These are phyloP conservation scores for Pristionchus exspectatus DNA, from an alignment of 2,888 invertebrate species.

Conservation along the genomic window DNA sequence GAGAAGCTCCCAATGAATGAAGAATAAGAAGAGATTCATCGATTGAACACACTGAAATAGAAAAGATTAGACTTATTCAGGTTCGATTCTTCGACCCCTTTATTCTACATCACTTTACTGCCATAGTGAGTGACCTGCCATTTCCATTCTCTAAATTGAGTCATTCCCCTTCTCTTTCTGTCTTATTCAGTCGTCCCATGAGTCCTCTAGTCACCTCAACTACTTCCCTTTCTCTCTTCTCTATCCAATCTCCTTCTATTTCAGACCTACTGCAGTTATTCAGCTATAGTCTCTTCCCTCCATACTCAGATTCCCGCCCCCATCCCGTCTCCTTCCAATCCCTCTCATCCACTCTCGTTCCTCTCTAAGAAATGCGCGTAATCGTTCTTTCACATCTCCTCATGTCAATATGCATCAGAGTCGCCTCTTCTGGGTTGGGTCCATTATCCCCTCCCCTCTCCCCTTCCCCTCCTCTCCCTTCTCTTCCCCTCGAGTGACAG, in stretches of 20 bases:
- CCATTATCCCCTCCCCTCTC: slow-evolving; percentile 20
- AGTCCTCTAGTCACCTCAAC: slow-evolving; percentile 13
- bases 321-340: neutral
- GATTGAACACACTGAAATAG: slow-evolving; percentile 55
- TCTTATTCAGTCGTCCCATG: neutral
- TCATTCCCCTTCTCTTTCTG: neutral
- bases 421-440: neutral
- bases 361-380: slow-evolving; percentile 32
- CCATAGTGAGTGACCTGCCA: neutral
- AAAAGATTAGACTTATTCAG: neutral
- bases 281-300: neutral
- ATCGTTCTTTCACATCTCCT: slow-evolving; percentile 28
- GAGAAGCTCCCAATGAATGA: slow-evolving; percentile 63
- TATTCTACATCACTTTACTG: neutral
- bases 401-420: slow-evolving; percentile 46
- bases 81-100: neutral
- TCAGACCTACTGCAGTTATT: neutral
- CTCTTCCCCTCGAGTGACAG: slow-evolving; percentile 25
- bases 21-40: slow-evolving; percentile 60
- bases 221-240: neutral
- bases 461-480: no score
- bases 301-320: slow-evolving; percentile 6
- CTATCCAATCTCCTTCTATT: slow-evolving; percentile 12
- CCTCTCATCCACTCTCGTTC: neutral
- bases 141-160: slow-evolving; percentile 19